A percentile compares a stretch with the other conserved stretches of the same genome.
phyloP scores from a whole-genome alignment of 2,888 invertebrate species.

The Lepetodrilus schrolli region DNA sequence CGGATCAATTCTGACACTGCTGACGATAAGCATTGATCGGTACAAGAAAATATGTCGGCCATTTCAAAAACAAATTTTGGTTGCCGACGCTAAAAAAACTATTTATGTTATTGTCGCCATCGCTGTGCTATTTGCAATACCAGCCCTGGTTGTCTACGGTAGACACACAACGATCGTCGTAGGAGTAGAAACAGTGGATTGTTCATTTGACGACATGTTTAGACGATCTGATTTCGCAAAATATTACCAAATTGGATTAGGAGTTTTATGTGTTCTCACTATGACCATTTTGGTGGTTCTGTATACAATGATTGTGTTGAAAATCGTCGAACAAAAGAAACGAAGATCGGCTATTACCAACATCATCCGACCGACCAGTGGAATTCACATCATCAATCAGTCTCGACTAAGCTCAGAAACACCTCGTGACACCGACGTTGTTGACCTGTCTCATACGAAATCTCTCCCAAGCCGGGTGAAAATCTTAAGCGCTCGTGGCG shows the following conservation, averaged over 20 bases:
- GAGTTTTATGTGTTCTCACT: neutral
- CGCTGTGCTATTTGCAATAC: neutral
- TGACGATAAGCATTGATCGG: neutral
- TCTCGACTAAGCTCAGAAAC: neutral
- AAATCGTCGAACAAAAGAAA: constrained; percentile 15
- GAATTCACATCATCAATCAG: neutral
- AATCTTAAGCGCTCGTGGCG: too few relatives aligned
- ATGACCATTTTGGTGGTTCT: neutral
- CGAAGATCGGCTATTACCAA: neutral
- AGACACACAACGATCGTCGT: neutral
- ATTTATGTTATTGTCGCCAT: neutral
- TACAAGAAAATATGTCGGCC: constrained; percentile 26
- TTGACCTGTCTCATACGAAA: too few relatives aligned
- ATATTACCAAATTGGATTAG: constrained; percentile 1
- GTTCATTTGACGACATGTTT: constrained; percentile 19
- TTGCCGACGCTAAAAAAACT: neutral
- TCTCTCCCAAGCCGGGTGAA: neutral
- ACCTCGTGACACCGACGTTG: neutral
- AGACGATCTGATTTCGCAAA: neutral
- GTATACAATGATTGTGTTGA: constrained; percentile 16
- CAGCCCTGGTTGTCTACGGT: constrained; percentile 7
- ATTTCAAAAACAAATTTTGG: neutral
- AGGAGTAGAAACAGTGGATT: neutral
- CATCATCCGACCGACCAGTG: neutral
- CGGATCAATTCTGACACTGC: neutral